Percentiles rank a stretch among this genome's conserved stretches.
Evolutionary conservation across 2,888 invertebrate genomes (phyloP).

Genomic region (Zhengitettix transpicula): DNA sequence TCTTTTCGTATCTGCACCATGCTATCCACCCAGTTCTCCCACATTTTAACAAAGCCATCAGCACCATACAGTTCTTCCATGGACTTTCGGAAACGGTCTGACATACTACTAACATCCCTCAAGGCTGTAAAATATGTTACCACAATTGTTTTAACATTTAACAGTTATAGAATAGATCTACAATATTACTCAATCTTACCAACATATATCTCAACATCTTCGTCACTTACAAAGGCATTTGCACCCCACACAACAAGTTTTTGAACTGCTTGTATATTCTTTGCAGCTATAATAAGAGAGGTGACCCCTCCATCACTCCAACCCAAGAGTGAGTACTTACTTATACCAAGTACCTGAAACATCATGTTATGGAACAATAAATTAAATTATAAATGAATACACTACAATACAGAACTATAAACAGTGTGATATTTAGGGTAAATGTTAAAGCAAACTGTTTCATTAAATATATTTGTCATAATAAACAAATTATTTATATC

Average conservation of each 20-base stretch:
- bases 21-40: slow-evolving; percentile 57
- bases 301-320: slow-evolving; percentile 85
- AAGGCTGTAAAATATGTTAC: slow-evolving; percentile 33
- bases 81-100: slow-evolving; percentile 55
- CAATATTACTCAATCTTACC: neutral
- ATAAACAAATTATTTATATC: no score
- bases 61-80: slow-evolving; percentile 57
- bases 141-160: no score
- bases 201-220: slow-evolving; percentile 10
- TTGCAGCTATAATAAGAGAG: slow-evolving; percentile 57
- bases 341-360: slow-evolving; percentile 37
- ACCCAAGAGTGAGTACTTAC: slow-evolving; percentile 60
- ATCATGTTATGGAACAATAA: no score
- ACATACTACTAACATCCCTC: slow-evolving; percentile 60
- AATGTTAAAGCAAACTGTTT: no score
- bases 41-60: slow-evolving; percentile 46
- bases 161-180: no score
- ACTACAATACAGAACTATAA: no score
- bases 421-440: no score
- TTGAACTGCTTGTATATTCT: slow-evolving; percentile 42
- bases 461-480: no score
- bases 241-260: slow-evolving; percentile 66
- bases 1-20: slow-evolving; percentile 36
- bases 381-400: no score
- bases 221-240: slow-evolving; percentile 51